These are phyloP conservation scores for Drosophila mercatorum DNA, from an alignment of 2,888 invertebrate genomes.

Conservation along the genomic window DNA sequence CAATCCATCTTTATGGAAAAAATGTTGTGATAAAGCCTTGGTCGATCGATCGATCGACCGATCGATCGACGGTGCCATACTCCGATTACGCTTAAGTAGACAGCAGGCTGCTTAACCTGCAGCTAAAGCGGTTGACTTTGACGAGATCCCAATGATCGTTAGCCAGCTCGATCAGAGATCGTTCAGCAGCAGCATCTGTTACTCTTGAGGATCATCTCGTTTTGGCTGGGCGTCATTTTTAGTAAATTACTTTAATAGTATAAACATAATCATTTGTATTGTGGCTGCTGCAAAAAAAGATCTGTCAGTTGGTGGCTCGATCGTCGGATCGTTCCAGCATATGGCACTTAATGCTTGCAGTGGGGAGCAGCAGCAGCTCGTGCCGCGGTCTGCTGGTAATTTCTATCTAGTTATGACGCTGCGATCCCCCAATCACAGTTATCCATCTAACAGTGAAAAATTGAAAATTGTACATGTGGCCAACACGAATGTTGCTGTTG, in stretches of 20 bases:
- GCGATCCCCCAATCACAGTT: slow-evolving; percentile 68
- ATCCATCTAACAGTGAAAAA: slow-evolving; percentile 78
- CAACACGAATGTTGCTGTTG: slow-evolving; percentile 16
- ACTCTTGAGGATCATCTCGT: slow-evolving; percentile 63
- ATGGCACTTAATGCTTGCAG: slow-evolving; percentile 47
- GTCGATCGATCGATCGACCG: slow-evolving; percentile 39
- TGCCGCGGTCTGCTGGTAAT: slow-evolving; percentile 64
- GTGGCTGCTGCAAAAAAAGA: slow-evolving; percentile 62
- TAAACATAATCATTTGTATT: slow-evolving; percentile 83
- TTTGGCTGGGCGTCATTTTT: slow-evolving; percentile 74
- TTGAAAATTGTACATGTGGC: slow-evolving; percentile 73
- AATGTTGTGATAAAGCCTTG: slow-evolving; percentile 73
- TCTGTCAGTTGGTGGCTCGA: slow-evolving; percentile 11
- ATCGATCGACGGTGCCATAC: slow-evolving; percentile 59
- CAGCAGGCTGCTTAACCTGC: slow-evolving; percentile 82
- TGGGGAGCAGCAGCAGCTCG: slow-evolving; percentile 40
- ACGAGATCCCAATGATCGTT: slow-evolving; percentile 43
- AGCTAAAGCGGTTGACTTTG: slow-evolving; percentile 78
- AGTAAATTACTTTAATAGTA: slow-evolving; percentile 83
- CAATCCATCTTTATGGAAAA: slow-evolving; percentile 69
- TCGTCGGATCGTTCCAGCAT: slow-evolving; percentile 33
- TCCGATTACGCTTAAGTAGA: slow-evolving; percentile 82
- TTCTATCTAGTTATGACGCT: slow-evolving; percentile 73
- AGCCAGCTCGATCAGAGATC: slow-evolving; percentile 22
- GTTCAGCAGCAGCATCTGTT: slow-evolving; percentile 21